Conservation (phyloP, 2,888 invertebrate genomes). For the Drosophila infuscata region DNA sequence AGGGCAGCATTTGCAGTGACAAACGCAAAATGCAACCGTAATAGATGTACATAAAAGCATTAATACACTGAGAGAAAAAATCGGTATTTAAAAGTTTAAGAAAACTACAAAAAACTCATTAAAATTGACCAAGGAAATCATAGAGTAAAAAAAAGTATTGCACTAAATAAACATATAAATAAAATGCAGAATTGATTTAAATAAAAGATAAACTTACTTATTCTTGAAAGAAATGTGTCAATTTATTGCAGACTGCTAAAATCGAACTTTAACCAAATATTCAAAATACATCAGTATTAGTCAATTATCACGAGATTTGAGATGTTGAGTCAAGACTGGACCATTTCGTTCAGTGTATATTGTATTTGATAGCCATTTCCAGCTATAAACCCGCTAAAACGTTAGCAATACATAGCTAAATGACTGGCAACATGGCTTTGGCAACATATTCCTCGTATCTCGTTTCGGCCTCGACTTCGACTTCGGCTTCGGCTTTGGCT, state of each 20-base stretch:
- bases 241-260: not conserved
- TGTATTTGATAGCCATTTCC: conserved; percentile 11
- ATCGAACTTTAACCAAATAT: not conserved
- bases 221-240: not conserved
- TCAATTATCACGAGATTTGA: no score
- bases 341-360: not conserved
- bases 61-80: conserved; percentile 5
- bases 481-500: conserved; percentile 49
- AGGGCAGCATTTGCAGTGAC: conserved; percentile 64
- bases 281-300: no score
- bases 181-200: not conserved
- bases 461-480: conserved; percentile 23
- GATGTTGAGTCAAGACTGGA: not conserved
- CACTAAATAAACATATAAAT: not conserved
- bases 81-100: accelerated
- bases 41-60: conserved; percentile 1
- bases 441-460: conserved; percentile 46
- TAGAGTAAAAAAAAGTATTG: not conserved
- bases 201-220: not conserved
- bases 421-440: conserved; percentile 59
- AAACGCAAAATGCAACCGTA: conserved; percentile 54
- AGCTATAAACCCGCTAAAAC: conserved; percentile 44
- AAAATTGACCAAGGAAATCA: not conserved
- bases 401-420: conserved; percentile 20
- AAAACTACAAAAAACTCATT: not conserved